Evolutionary conservation across 2,888 invertebrate species (phyloP).

Genomic region (Diarsia dahlii): DNA sequence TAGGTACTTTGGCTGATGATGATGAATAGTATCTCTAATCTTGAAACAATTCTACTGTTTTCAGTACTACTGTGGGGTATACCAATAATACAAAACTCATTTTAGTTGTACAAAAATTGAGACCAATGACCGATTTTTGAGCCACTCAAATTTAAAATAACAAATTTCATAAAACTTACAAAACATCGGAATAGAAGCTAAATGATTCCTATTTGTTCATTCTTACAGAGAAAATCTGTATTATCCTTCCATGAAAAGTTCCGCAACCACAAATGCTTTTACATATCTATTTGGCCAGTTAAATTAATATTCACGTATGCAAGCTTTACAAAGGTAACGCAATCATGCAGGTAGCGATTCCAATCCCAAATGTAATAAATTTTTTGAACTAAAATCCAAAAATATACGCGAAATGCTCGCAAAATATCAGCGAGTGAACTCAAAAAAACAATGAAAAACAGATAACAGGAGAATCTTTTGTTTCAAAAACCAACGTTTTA

Average conservation of each 20-base stretch:
- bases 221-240: not conserved
- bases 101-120: not conserved
- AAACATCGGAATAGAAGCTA: not conserved
- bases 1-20: too few species aligned
- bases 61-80: not conserved
- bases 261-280: not conserved
- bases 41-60: not conserved
- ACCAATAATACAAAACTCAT: not conserved
- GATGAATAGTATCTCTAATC: not conserved
- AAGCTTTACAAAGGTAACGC: not conserved
- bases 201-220: not conserved
- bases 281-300: not conserved
- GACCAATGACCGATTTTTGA: not conserved
- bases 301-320: slow-evolving; percentile 12
- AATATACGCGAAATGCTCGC: slow-evolving; percentile 39
- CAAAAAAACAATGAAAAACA: slow-evolving; percentile 61
- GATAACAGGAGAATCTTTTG: slow-evolving; percentile 62
- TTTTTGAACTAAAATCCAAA: slow-evolving; percentile 46
- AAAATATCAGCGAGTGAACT: slow-evolving; percentile 60
- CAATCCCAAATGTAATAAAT: slow-evolving; percentile 42
- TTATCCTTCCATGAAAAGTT: not conserved
- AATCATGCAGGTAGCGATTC: slow-evolving; percentile 19
- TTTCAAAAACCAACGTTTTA: slow-evolving; percentile 66
- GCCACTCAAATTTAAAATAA: not conserved
- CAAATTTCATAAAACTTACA: too few species aligned